Conservation (phyloP, 1,140 invertebrate genomes). For the Drosophila murphyi region DNA sequence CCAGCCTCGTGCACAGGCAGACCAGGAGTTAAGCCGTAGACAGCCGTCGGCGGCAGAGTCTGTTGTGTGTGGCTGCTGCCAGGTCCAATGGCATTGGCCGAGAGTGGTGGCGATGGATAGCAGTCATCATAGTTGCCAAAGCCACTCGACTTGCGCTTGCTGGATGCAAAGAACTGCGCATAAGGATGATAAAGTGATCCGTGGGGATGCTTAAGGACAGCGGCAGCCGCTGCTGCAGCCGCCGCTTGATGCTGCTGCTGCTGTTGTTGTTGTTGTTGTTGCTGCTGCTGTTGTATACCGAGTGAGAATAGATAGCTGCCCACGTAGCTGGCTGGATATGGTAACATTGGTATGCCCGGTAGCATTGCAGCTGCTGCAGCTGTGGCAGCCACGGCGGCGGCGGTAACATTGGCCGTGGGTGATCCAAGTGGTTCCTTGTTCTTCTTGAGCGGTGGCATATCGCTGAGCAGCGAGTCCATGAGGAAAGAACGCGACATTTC, state of each 20-base stretch:
- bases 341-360: conserved; percentile 86
- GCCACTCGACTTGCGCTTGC: conserved; percentile 66
- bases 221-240: conserved; percentile 66
- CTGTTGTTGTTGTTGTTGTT: conserved; percentile 35
- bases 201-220: conserved; percentile 68
- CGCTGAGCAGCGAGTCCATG: conserved; percentile 90
- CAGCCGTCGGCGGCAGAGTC: conserved; percentile 19
- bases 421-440: conserved; percentile 82
- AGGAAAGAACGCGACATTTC: conserved; percentile 91
- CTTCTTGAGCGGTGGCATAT: conserved; percentile 86
- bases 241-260: conserved; percentile 53
- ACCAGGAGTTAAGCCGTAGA: conserved; percentile 44
- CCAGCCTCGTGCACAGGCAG: conserved; percentile 59
- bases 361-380: conserved; percentile 83
- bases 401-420: conserved; percentile 37
- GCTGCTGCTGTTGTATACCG: conserved; percentile 86
- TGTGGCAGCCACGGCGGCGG: conserved; percentile 78
- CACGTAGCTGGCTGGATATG: conserved; percentile 87
- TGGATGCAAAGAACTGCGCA: conserved; percentile 65
- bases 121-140: conserved; percentile 65
- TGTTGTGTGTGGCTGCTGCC: conserved; percentile 32
- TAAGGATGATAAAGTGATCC: conserved; percentile 74
- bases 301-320: conserved; percentile 87
- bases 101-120: conserved; percentile 84
- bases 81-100: conserved; percentile 55